Base-by-base conservation (phyloP, 1,140 invertebrate species). In the Pseudomyrmex sp. region DNA sequence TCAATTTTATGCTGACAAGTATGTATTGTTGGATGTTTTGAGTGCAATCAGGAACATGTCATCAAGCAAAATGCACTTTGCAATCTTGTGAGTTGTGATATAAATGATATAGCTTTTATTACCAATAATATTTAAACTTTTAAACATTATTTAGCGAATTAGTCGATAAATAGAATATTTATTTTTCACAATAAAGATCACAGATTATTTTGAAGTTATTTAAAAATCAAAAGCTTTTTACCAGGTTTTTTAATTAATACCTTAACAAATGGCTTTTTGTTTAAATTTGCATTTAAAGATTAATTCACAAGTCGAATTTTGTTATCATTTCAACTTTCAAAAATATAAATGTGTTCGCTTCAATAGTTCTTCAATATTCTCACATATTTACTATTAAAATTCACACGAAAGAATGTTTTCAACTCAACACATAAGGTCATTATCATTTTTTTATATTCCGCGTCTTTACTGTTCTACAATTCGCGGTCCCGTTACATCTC, bases 401-500 rank as follows among this genome's bases (percentile, higher is more conserved):
- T 70, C 18, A 50, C 46, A 20, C 5, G 3, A 68, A 18, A 50
- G 44, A 1, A 48, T 58, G 15, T 70, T 8, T 48, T 23, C n/a
- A 68, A 48, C 35, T 35, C 48, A 20, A 48, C 13, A 18, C 3
- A 72, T 23, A 65, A 68, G 46, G 69, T 56, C 58, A 79, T 75
- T 48, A 52, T 74, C 26, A 61, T 79, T 77, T 68, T 52, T 72
- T 88, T 65, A 35, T 35, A 52, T 48, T 69, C 54, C 52, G 8
- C 61, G 44, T 15, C 54, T 76, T 12, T 58, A 74, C 46, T 58
- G 74, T 82, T 79, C 72, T 70, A 70, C 80, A 73, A 84, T 82
- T 54, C 35, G 15, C 46, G 46, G 72, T 89, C 74, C 88, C 88
- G 88, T 89, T 89, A 89, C 58, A 59, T 62, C 83, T 86, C 61